Evolutionary conservation across 2,113 vertebrate genomes (phyloP), one percentile per base, ranked within the genome.

Genomic region (Cinclus cinclus): DNA sequence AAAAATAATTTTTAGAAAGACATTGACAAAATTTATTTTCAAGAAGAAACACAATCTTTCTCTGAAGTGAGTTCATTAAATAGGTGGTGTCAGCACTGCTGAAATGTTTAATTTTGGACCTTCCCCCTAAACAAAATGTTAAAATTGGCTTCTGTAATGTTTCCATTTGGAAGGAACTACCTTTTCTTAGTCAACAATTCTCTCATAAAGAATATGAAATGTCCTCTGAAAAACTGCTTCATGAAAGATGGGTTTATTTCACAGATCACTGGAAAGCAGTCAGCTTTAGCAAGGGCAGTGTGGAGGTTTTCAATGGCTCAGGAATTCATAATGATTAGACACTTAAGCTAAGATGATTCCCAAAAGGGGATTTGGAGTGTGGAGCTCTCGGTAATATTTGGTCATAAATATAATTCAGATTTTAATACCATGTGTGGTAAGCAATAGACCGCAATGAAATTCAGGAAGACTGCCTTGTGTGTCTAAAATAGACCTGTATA

Each of bases 321-420:
- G 83, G 81, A 87, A 68, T 96, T 86, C 76, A 21, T 59, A 59
- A 59, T n/a, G 33, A 82, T 95, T 78, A 84, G 68, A 52, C 60
- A 25, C 44, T 88, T 78, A 44, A 74, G 17, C 21, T 95, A 79
- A 83, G 42, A 64, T 83, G 39, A 42, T 90, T 84, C 80, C 85
- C 80, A 87, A 90, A 92, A 87, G 65, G 65, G 59, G 63, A 56
- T 90, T 93, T 83, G 65, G 47, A 79, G 56, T 44, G 65, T 68
- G 50, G 62, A 89, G 14, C 42, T 82, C 27, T 92, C 9, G 0
- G 50, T 83, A 89, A 82, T 64, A 37, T 73, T 90, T 80, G 31
- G 41, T 24, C 59, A 87, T 90, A 95, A 95, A 93, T 94, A 87
- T 56, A 77, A 84, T 64, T 84, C 27, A 80, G 17, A 89, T 95